Evolutionary conservation across 2,797 vertebrate genomes (phyloP), one percentile per base, ranked within the genome.

Genomic region (Echiichthys vipera): DNA sequence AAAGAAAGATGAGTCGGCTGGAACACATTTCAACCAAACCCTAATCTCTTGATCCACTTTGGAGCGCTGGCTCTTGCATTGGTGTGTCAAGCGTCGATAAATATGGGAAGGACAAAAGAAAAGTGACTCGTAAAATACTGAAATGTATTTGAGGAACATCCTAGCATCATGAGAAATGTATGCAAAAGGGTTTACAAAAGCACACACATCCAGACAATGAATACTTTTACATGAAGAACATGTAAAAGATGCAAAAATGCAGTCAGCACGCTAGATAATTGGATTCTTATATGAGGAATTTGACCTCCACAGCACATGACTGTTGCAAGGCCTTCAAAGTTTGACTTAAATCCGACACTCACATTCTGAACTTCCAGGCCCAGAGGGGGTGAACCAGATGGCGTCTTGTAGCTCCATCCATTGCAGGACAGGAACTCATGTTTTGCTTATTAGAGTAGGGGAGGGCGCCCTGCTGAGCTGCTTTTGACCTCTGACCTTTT

Each of bases 401-500:
- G 37, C 12, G 5, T 68, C 37, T 71, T 46, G 40, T 5, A n/a
- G 43, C 63, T 65, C n/a, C 30, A 18, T 59, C 40, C 13, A 46
- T 37, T 7, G 5, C 49, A 15, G 65, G 30, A 29, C 47, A 64
- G 50, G 43, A 64, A 22, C n/a, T 71, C 45, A 46, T 27, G 61
- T 70, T 77, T 24, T 40, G 50, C 68, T 79, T 80, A 87, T 90
- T 80, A 80, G 65, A 45, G 25, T 11, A 40, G 30, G n/a, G 17
- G 25, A 40, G 24, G 68, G 36, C 61, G 66, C 65, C 67, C 70
- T 56, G 46, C 79, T 18, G 66, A 39, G 72, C 25, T 13, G 45
- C 70, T 64, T 72, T 70, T 86, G 74, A 77, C 72, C 80, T 77
- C n/a, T 80, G 79, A 75, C 76, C 67, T 68, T 49, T 34, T 22